These are phyloP conservation scores for Acinonyx jubatus DNA, from an alignment of 2,113 vertebrate genomes.

Conservation along the genomic window DNA sequence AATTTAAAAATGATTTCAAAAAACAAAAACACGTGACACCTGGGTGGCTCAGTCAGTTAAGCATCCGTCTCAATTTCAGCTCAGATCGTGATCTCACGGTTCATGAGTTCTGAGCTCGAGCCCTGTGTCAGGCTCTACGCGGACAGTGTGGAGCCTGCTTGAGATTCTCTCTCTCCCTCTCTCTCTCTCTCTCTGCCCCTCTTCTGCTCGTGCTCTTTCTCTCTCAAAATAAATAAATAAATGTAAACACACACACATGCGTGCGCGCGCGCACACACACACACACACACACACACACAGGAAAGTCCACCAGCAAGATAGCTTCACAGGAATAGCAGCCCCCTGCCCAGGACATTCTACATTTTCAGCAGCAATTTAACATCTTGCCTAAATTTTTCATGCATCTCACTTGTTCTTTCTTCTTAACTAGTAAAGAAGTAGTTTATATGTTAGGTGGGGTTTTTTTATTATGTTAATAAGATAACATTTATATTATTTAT, in stretches of 20 bases:
- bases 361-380: constrained; percentile 74
- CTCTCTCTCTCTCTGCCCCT: no score
- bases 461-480: constrained; percentile 49
- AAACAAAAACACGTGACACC: constrained; percentile 58
- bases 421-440: constrained; percentile 70
- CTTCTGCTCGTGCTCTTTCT: no score
- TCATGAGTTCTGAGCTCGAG: no score
- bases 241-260: no score
- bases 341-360: constrained; percentile 77
- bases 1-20: constrained; percentile 79
- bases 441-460: not conserved
- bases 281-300: constrained; percentile 46
- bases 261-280: no score
- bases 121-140: no score
- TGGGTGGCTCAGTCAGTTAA: no score
- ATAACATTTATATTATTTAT: not conserved
- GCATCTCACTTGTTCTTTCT: constrained; percentile 68
- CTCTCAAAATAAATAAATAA: no score
- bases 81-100: no score
- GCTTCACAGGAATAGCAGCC: constrained; percentile 79
- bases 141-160: no score
- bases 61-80: no score
- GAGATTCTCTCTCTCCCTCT: no score
- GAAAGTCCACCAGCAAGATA: constrained; percentile 77
- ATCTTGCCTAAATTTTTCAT: constrained; percentile 70